Conservation (phyloP, 2,888 invertebrate species). For the Micropterix aruncella region DNA sequence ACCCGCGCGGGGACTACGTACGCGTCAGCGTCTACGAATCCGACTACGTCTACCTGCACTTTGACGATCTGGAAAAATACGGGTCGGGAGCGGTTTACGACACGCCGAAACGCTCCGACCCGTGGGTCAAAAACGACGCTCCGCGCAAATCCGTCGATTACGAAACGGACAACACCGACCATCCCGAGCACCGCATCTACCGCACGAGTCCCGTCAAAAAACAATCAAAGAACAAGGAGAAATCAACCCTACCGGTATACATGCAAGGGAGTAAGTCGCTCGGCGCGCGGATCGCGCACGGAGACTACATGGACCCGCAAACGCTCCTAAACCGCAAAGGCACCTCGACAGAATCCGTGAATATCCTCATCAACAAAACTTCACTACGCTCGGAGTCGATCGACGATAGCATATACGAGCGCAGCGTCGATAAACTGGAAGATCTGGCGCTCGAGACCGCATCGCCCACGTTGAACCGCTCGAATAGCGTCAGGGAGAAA, state of each 20-base stretch:
- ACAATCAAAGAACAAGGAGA: no score
- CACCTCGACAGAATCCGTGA: constrained; percentile 33
- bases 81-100: constrained; percentile 30
- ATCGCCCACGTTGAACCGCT: neutral
- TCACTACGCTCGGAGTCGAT: constrained; percentile 27
- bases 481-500: neutral
- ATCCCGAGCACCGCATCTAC: neutral
- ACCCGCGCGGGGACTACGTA: constrained; percentile 15
- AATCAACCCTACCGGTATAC: constrained; percentile 48
- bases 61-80: constrained; percentile 24
- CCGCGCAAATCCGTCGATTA: neutral
- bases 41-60: constrained; percentile 36
- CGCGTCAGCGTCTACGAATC: constrained; percentile 28
- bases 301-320: constrained; percentile 74
- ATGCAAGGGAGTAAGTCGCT: constrained; percentile 70
- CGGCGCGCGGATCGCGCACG: constrained; percentile 78
- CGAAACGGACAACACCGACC: neutral
- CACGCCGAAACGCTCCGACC: constrained; percentile 21
- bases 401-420: neutral
- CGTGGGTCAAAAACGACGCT: neutral
- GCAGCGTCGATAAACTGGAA: neutral
- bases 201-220: constrained; percentile 29
- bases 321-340: constrained; percentile 36
- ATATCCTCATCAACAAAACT: constrained; percentile 48
- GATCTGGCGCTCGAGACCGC: neutral